Evolutionary conservation across 1,140 invertebrate genomes (phyloP), one percentile per base, ranked within the genome.

Genomic region (Aphelenchoides avenae): DNA sequence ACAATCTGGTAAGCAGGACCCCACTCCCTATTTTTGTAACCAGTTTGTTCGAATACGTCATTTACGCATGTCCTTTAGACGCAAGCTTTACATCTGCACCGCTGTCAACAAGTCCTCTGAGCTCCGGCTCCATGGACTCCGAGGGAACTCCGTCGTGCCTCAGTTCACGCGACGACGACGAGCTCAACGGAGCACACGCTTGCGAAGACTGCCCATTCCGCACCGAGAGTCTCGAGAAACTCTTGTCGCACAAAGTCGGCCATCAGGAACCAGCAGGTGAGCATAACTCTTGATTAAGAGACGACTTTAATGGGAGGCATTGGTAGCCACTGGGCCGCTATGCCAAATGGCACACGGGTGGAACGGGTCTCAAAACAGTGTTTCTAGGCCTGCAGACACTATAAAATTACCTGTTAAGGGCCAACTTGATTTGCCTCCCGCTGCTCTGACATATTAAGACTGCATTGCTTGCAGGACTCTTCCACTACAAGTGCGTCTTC

Each of bases 401-500:
- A 50, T 24, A 5, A 51, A 51, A 20, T 51, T 24, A 24, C 13
- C 43, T 20, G 13, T 51, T n/a, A n/a, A n/a, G n/a, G n/a, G n/a
- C n/a, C n/a, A n/a, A n/a, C n/a, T n/a, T n/a, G n/a, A n/a, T n/a
- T n/a, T n/a, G n/a, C 6, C 39, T 26, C 13, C 44, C 24, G 6
- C 27, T 54, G 49, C 5, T 27, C 11, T n/a, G 11, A 5, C 9
- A 5, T 53, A 24, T 26, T 34, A 9, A 13, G 22, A 61, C 15
- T 13, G 9, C 22, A 5, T n/a, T 55, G 34, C n/a, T 15, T 51
- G 24, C n/a, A 64, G 26, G 61, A 31, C 26, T 51, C 13, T 13
- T 66, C 31, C 41, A 56, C 22, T 68, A 64, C 37, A 67, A 67
- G 36, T 67, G 64, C 39, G 49, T 40, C 34, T 67, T 67, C 54